Conservation (phyloP, 2,113 vertebrate species). For the Lagopus leucura region DNA sequence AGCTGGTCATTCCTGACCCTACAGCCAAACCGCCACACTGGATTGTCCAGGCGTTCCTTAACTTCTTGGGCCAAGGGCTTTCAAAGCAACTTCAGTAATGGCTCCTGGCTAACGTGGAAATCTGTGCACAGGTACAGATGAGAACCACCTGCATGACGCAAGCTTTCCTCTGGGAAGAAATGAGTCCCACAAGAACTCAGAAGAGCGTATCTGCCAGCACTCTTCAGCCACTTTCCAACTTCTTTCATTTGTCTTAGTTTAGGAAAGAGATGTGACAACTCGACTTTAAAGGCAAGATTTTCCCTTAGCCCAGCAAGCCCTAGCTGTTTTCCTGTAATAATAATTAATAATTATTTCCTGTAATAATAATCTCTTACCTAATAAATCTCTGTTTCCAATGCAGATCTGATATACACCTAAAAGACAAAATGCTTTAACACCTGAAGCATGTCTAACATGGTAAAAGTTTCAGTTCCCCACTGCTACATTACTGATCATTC, state of each 20-base stretch:
- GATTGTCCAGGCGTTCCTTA: slow-evolving; percentile 6
- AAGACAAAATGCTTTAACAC: not conserved
- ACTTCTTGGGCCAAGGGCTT: slow-evolving; percentile 18
- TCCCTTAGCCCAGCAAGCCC: not conserved
- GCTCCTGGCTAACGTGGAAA: not conserved
- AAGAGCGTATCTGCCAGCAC: not conserved
- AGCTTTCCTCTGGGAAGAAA: not conserved
- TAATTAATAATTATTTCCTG: not conserved
- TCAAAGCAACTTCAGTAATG: not conserved
- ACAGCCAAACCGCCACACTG: not conserved
- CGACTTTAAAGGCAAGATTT: not conserved
- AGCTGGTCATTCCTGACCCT: not conserved
- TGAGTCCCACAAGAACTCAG: not conserved
- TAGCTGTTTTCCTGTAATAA: not conserved
- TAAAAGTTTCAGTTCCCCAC: not conserved
- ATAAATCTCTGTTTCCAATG: not conserved
- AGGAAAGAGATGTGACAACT: too few relatives aligned
- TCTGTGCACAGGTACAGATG: not conserved
- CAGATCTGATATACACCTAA: not conserved
- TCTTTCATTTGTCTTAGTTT: not conserved
- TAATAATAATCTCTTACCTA: not conserved
- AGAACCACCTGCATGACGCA: not conserved
- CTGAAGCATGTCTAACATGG: not conserved
- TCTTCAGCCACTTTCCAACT: not conserved
- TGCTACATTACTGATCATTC: not conserved